These are phyloP conservation scores for Engystomops pustulosus DNA, from an alignment of 2,113 vertebrate genomes.

Conservation along the genomic window DNA sequence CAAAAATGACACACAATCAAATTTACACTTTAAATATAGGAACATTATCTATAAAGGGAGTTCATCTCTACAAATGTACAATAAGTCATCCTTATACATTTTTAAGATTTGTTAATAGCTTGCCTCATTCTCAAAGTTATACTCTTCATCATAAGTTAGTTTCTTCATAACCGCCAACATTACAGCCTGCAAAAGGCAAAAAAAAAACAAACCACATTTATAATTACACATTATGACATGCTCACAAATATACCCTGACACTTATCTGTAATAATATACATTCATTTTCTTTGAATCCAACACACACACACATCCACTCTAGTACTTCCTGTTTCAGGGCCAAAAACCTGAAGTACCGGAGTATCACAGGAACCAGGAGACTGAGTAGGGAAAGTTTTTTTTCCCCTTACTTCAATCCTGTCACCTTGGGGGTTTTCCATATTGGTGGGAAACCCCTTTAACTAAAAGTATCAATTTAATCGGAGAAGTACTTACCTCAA, in stretches of 20 bases:
- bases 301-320: no score
- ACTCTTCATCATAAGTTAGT: slow-evolving; percentile 96
- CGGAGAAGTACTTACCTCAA: slow-evolving; percentile 82
- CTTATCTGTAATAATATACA: not conserved
- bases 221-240: not conserved
- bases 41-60: not conserved
- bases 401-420: no score
- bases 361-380: no score
- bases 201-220: not conserved
- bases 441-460: no score
- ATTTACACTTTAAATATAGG: no score
- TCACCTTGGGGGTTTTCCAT: no score
- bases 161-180: slow-evolving; percentile 98
- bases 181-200: slow-evolving; percentile 79
- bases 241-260: not conserved
- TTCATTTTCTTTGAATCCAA: not conserved
- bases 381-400: no score
- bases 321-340: no score
- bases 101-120: slow-evolving; percentile 16
- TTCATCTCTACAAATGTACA: not conserved
- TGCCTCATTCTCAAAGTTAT: slow-evolving; percentile 99
- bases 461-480: not conserved
- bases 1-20: no score
- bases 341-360: no score
- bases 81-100: not conserved